Evolutionary conservation across 2,888 invertebrate genomes (phyloP).

Genomic region (Drosophila suboccidentalis): DNA sequence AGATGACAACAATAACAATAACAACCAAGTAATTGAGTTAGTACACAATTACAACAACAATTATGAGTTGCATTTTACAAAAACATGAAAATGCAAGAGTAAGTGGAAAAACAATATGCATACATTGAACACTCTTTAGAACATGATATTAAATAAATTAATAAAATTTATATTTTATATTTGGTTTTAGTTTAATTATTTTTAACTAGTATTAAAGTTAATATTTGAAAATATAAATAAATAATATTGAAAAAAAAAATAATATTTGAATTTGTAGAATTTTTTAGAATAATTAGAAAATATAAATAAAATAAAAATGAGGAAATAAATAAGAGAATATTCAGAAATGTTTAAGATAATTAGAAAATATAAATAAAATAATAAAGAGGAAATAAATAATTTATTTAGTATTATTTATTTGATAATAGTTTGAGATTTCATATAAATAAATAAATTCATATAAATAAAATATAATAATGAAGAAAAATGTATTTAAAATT

Average conservation of each 20-base stretch:
- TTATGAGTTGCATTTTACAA: conserved; percentile 70
- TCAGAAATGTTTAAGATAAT: too few species aligned
- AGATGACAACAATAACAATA: conserved; percentile 34
- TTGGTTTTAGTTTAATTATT: background rate
- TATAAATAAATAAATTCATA: background rate
- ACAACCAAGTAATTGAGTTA: conserved; percentile 72
- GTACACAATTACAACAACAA: conserved; percentile 75
- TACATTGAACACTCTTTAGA: conserved; percentile 29
- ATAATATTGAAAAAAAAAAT: background rate
- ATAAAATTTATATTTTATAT: background rate
- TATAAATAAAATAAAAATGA: too few species aligned
- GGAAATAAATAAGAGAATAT: too few species aligned
- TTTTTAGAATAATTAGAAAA: too few species aligned
- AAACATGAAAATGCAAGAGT: conserved; percentile 49
- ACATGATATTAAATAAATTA: background rate
- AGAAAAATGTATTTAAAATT: background rate
- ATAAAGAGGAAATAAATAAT: background rate
- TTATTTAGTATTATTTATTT: too few species aligned
- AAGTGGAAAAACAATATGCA: background rate
- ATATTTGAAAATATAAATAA: background rate
- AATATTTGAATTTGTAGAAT: too few species aligned
- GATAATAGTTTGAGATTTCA: too few species aligned
- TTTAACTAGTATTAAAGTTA: background rate
- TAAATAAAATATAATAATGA: background rate
- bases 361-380: background rate